Conservation (phyloP, 1,140 invertebrate genomes). For the Drosophila kanapiae region DNA sequence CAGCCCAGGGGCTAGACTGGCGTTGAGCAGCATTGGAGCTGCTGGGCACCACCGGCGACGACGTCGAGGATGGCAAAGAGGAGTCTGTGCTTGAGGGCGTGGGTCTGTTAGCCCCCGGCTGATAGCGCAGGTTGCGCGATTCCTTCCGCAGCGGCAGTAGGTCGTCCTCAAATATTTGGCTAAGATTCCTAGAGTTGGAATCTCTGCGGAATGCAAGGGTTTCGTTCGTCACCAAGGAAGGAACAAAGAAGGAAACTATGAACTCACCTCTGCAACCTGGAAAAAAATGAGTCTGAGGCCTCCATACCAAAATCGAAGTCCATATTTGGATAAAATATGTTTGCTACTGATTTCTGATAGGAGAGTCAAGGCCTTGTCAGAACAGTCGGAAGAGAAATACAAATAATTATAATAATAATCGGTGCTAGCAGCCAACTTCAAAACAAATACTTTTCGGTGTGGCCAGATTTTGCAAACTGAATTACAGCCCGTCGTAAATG, state of each 20-base stretch:
- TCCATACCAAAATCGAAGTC: not conserved
- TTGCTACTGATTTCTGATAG: not conserved
- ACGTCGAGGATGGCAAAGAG: no score
- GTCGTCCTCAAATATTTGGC: slow-evolving; percentile 6
- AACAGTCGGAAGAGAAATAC: not conserved
- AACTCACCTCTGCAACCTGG: not conserved
- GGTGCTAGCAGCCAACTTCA: not conserved
- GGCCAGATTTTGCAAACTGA: not conserved
- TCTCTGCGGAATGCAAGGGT: not conserved
- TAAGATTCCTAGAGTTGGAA: not conserved
- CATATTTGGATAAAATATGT: not conserved
- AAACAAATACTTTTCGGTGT: slow-evolving; percentile 1
- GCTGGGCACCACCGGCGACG: no score
- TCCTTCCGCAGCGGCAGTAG: not conserved
- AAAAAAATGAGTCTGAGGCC: not conserved
- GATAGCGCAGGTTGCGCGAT: not conserved
- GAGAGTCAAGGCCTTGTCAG: no score
- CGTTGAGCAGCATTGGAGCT: not conserved
- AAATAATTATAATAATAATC: not conserved
- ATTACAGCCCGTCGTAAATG: not conserved
- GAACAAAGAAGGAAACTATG: no score
- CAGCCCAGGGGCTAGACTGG: not conserved
- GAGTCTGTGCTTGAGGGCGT: no score
- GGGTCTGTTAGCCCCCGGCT: not conserved
- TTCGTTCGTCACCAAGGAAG: not conserved